A percentile compares a stretch with the other conserved stretches of the same genome.
These are phyloP conservation scores for Lycorma delicatula DNA, from an alignment of 1,140 invertebrate genomes.

Conservation along the genomic window DNA sequence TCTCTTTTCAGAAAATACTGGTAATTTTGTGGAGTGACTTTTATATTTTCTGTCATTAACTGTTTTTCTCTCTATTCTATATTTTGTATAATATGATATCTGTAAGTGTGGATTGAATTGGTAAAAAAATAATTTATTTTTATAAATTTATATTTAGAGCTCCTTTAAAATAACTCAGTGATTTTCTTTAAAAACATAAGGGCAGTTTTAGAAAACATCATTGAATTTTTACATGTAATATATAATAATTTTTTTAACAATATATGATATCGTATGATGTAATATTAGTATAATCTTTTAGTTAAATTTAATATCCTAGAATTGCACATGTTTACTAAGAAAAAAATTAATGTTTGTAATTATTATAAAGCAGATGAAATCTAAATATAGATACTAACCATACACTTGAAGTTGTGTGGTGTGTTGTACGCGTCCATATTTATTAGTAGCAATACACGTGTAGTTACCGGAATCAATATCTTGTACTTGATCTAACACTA, in stretches of 20 bases:
- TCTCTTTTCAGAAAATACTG: too few species aligned
- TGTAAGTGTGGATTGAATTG: too few species aligned
- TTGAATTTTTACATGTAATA: neutral
- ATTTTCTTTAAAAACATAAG: too few species aligned
- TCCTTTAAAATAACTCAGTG: too few species aligned
- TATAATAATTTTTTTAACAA: neutral
- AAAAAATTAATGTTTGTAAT: neutral
- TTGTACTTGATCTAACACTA: neutral
- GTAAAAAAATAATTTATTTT: too few species aligned
- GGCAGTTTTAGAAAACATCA: neutral
- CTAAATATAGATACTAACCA: slow-evolving; percentile 13
- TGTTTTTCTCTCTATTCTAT: too few species aligned
- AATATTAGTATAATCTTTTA: too few species aligned
- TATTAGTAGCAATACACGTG: slow-evolving; percentile 19
- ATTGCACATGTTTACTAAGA: neutral
- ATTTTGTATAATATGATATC: too few species aligned
- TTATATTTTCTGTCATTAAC: too few species aligned
- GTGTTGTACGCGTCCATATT: slow-evolving; percentile 8
- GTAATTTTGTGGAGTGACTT: too few species aligned
- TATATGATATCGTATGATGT: neutral
- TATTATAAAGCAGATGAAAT: neutral
- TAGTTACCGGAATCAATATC: slow-evolving; percentile 20
- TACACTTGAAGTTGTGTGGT: slow-evolving; percentile 15
- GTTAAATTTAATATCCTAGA: neutral
- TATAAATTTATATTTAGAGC: too few species aligned